These are phyloP conservation scores for Muscina levida DNA, from an alignment of 2,888 invertebrate genomes.

Conservation along the genomic window DNA sequence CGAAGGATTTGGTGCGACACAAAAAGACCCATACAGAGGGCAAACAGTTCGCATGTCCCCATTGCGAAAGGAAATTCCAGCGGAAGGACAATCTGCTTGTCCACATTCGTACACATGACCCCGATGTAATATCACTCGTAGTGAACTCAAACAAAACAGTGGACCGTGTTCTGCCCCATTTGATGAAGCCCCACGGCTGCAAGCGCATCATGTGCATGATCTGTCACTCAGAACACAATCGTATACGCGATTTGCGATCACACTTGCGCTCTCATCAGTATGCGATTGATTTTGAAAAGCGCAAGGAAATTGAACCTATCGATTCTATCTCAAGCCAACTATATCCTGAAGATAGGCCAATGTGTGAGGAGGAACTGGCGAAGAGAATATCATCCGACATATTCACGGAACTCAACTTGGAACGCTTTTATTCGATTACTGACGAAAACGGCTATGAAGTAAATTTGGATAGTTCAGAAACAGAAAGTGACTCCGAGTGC, in stretches of 20 bases:
- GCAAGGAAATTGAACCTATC: slow-evolving; percentile 66
- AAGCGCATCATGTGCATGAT: slow-evolving; percentile 79
- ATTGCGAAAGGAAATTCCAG: slow-evolving; percentile 83
- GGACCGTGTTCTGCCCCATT: slow-evolving; percentile 61
- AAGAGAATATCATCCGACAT: slow-evolving; percentile 71
- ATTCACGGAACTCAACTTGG: slow-evolving; percentile 66
- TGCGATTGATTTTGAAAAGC: slow-evolving; percentile 67
- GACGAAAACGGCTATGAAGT: slow-evolving; percentile 77
- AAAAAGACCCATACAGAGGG: slow-evolving; percentile 83
- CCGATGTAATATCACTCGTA: slow-evolving; percentile 47
- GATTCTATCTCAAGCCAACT: slow-evolving; percentile 68
- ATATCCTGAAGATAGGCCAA: slow-evolving; percentile 70
- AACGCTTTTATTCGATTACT: slow-evolving; percentile 77
- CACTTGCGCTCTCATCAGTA: slow-evolving; percentile 74
- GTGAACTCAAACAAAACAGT: slow-evolving; percentile 53
- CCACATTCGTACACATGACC: slow-evolving; percentile 82
- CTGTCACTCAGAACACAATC: slow-evolving; percentile 75
- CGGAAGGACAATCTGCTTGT: slow-evolving; percentile 83
- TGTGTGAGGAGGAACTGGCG: slow-evolving; percentile 66
- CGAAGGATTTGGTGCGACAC: slow-evolving; percentile 84
- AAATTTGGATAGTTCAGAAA: slow-evolving; percentile 73
- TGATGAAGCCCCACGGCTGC: slow-evolving; percentile 75
- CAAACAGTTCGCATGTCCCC: slow-evolving; percentile 82
- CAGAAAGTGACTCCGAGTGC: slow-evolving; percentile 66
- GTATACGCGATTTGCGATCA: slow-evolving; percentile 73